These are phyloP conservation scores for Eremobia ochroleuca DNA, from an alignment of 2,888 invertebrate species.

Conservation along the genomic window DNA sequence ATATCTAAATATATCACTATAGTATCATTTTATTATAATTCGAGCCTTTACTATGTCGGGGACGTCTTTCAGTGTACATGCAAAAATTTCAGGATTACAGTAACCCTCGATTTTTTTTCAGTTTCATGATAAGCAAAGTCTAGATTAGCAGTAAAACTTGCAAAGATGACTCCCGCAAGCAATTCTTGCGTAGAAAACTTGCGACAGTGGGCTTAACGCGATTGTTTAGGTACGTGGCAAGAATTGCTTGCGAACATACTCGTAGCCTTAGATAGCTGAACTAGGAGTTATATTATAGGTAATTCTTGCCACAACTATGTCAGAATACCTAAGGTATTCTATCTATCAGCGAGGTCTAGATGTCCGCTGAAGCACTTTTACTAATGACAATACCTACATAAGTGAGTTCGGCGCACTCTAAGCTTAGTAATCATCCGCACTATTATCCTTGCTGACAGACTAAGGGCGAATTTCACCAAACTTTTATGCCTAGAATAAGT, in stretches of 20 bases:
- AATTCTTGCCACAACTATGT: neutral
- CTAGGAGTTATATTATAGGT: too few relatives aligned
- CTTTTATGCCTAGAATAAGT: too few relatives aligned
- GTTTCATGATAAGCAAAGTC: too few relatives aligned
- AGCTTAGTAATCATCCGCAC: neutral
- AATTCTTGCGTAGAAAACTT: neutral
- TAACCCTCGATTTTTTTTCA: neutral
- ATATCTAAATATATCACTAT: slow-evolving; percentile 25
- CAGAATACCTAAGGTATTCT: neutral
- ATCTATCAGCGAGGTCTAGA: neutral
- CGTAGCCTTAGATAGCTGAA: neutral
- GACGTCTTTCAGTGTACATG: neutral
- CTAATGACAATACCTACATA: neutral
- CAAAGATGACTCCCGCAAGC: neutral
- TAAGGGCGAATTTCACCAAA: neutral
- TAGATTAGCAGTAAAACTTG: neutral
- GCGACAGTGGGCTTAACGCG: neutral
- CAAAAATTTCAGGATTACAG: neutral
- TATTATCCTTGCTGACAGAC: neutral
- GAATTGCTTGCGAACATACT: neutral
- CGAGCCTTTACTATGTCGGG: slow-evolving; percentile 1
- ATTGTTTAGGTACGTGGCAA: neutral
- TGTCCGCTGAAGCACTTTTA: neutral
- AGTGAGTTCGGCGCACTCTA: neutral
- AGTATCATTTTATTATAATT: slow-evolving; percentile 16